Evolutionary conservation across 2,113 vertebrate genomes (phyloP), one percentile per base, ranked within the genome.

Genomic region (Trogon melanurus): DNA sequence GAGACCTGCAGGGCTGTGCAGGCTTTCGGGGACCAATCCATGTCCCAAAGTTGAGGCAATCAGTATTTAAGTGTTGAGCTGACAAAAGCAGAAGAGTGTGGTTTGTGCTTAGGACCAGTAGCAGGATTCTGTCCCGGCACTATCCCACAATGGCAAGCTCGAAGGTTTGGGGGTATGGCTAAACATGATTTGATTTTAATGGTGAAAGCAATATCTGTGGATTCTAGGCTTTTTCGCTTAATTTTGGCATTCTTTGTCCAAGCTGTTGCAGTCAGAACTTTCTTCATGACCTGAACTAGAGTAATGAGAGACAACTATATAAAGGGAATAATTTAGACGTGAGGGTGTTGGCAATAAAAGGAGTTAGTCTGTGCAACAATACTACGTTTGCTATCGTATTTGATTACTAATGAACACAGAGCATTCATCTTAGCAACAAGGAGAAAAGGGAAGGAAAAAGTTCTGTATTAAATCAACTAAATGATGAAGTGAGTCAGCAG

Each of bases 401-500:
- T 97, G 96, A 96, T 97, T 97, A 86, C 94, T 97, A 97, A 97
- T 97, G 97, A 97, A 97, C 92, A 95, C 84, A 16, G 78, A 94
- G 92, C 94, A 97, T 97, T 98, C 93, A 93, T 98, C 96, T 96
- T 95, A 83, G 79, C 91, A 95, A 92, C 74, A 86, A 85, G 83
- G 80, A 91, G 96, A 94, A 96, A 96, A 94, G 85, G 87, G 56
- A 94, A 56, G 69, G 85, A 95, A 83, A 85, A 96, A 85, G 62
- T 95, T 97, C 96, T 95, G 90, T 96, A 97, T 97, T 98, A 98
- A 98, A 97, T 98, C 97, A 97, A 88, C 80, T 93, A 94, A 98
- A 97, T 51, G 62, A 97, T 91, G 78, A 96, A 98, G 96, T 94
- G 95, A 98, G 93, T 95, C 95, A 93, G 95, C 79, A 74, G 94